Conservation (phyloP, 2,113 vertebrate species). For the Macroglossus sobrinus region DNA sequence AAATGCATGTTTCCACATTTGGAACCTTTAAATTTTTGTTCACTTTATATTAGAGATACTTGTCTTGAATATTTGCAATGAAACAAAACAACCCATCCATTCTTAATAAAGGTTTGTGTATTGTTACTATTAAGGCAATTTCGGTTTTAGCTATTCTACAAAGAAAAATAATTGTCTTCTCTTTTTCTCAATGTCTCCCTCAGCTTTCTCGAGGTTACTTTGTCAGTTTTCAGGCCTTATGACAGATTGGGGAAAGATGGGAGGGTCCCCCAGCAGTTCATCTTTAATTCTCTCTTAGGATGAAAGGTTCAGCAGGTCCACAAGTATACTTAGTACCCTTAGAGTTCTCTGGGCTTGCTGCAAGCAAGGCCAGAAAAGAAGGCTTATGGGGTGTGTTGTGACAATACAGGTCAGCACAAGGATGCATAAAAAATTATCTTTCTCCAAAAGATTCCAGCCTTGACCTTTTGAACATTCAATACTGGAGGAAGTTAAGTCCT, state of each 20-base stretch:
- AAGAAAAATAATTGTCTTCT: not conserved
- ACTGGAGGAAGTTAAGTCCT: not conserved
- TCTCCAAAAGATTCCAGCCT: not conserved
- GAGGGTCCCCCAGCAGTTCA: not conserved
- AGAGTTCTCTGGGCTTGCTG: not conserved
- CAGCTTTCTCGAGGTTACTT: not conserved
- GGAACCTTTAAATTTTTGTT: not conserved
- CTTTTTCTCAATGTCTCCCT: not conserved
- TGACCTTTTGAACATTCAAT: not conserved
- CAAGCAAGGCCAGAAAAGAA: not conserved
- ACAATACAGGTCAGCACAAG: not conserved
- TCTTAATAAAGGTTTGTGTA: not conserved
- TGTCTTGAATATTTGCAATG: slow-evolving; percentile 3
- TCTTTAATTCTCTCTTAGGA: not conserved
- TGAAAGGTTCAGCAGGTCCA: not conserved
- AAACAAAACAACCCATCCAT: not conserved
- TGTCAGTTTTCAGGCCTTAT: not conserved
- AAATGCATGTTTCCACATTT: not conserved
- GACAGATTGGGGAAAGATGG: not conserved
- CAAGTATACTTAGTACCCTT: not conserved
- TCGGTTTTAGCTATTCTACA: not conserved
- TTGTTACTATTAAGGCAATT: not conserved
- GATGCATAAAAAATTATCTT: not conserved
- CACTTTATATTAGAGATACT: not conserved
- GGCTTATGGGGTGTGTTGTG: not conserved